Evolutionary conservation across 2,888 invertebrate genomes (phyloP), one percentile per base, ranked within the genome.

Genomic region (Saturnia japonica): DNA sequence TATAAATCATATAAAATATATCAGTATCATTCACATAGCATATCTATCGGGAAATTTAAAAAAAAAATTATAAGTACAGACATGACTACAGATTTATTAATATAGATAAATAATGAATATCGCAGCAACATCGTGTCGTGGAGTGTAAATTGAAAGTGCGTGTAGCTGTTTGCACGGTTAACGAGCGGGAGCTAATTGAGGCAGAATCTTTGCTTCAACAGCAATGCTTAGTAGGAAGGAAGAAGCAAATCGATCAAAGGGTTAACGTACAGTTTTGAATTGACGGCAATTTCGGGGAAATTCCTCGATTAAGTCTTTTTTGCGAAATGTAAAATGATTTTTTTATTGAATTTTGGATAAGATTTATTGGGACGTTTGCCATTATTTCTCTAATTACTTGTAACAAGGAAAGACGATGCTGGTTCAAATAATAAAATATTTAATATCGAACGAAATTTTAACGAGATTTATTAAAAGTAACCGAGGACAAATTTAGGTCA

Each of bases 401-500:
- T 1, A 60, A 60, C 3, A 60, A 14, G 28, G 25, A 60, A 28
- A 28, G 14, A 60, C 25, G 4, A 60, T 16, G n/a, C 19, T 11
- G n/a, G 40, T 40, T 0, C 1, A 40, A 40, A 64, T 11, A 40
- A 40, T 40, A 57, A 22, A 25, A 57, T 28, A 14, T 60, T 60
- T 60, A 12, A 28, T 14, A 60, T 28, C 25, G 14, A 57, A 25
- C 25, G 57, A 1, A 25, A 57, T 57, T 57, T 40, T 40, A 64
- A n/a, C 19, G n/a, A 64, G 64, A 40, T n/a, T 3, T 64, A 40
- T 40, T 34, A 40, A 64, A 40, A 64, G 40, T 60, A 60, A 60
- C 1, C n/a, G 8, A n/a, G 1, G 40, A 64, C 19, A 64, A 74
- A 80, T 76, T 67, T 76, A 77, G 81, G 75, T 67, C 76, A 74